Evolutionary conservation across 2,888 invertebrate genomes (phyloP).

Genomic region (Rosalia funebris): DNA sequence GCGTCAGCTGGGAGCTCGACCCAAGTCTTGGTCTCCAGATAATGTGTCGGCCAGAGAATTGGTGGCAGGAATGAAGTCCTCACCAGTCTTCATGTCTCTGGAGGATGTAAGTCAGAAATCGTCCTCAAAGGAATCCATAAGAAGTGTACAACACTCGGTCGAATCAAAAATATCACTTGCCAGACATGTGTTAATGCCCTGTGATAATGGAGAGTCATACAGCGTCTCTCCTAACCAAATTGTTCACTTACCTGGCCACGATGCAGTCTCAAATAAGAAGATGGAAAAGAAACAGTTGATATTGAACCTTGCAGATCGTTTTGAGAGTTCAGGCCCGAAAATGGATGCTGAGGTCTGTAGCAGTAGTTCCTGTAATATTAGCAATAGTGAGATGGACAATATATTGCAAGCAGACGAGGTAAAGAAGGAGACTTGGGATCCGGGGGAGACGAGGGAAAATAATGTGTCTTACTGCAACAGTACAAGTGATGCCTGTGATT

Average conservation of each 20-base stretch:
- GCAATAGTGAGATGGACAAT: slow-evolving; percentile 28
- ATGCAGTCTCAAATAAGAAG: slow-evolving; percentile 26
- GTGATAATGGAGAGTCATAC: slow-evolving; percentile 85
- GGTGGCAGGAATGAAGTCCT: slow-evolving; percentile 62
- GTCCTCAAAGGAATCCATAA: slow-evolving; percentile 51
- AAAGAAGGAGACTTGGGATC: slow-evolving; percentile 75
- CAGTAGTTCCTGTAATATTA: slow-evolving; percentile 44
- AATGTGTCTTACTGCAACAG: slow-evolving; percentile 45
- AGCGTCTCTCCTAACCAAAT: slow-evolving; percentile 93
- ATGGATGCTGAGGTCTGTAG: slow-evolving; percentile 29
- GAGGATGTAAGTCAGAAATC: slow-evolving; percentile 69
- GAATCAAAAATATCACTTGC: slow-evolving; percentile 60
- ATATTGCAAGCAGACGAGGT: slow-evolving; percentile 54
- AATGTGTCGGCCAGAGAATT: slow-evolving; percentile 71
- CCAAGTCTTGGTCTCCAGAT: slow-evolving; percentile 78
- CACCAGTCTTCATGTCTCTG: slow-evolving; percentile 74
- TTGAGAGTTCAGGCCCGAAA: slow-evolving; percentile 59
- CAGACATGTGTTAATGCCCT: slow-evolving; percentile 85
- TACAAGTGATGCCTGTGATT: slow-evolving; percentile 61
- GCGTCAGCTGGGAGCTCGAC: slow-evolving; percentile 59
- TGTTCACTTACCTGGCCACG: slow-evolving; percentile 74
- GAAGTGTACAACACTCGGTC: slow-evolving; percentile 40
- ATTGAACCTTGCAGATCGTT: slow-evolving; percentile 68
- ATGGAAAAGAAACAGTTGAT: slow-evolving; percentile 63
- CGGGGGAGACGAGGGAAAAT: slow-evolving; percentile 66